Percentiles rank a stretch among this genome's conserved stretches.
These are phyloP conservation scores for Perizoma flavofasciatum DNA, from an alignment of 2,888 invertebrate genomes.

Conservation along the genomic window DNA sequence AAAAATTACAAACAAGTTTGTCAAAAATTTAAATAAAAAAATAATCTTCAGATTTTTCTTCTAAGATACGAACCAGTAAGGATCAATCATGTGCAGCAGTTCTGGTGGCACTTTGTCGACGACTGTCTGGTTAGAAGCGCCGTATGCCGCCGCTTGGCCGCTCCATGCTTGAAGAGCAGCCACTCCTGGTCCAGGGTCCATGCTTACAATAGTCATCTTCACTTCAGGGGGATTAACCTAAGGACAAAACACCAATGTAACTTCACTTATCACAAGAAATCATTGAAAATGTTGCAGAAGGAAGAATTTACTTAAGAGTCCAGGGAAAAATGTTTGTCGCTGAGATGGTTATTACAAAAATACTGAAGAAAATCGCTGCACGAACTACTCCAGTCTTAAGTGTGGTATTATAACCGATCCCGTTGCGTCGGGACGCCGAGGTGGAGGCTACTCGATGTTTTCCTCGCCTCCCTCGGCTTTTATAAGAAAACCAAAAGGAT, in stretches of 20 bases:
- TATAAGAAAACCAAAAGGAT: conserved; percentile 68
- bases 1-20: not conserved
- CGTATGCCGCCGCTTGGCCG: conserved; percentile 75
- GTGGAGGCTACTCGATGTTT: conserved; percentile 74
- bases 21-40: not conserved
- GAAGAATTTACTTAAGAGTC: conserved; percentile 55
- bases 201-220: conserved; percentile 68
- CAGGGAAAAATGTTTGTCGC: conserved; percentile 53
- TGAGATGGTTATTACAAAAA: conserved; percentile 78
- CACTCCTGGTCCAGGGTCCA: conserved; percentile 75
- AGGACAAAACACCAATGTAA: conserved; percentile 23
- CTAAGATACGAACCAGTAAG: conserved; percentile 86
- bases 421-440: conserved; percentile 67
- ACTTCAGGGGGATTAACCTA: conserved; percentile 48
- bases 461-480: conserved; percentile 51
- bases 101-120: conserved; percentile 91
- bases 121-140: conserved; percentile 89
- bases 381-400: conserved; percentile 84
- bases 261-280: conserved; percentile 1
- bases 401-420: conserved; percentile 68
- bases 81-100: conserved; percentile 89
- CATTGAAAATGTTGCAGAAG: conserved; percentile 2
- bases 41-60: too few species aligned
- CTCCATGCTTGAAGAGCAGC: conserved; percentile 79
- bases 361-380: conserved; percentile 83